These are phyloP conservation scores for Teleogryllus occipitalis DNA, from an alignment of 1,140 invertebrate genomes.

Conservation along the genomic window DNA sequence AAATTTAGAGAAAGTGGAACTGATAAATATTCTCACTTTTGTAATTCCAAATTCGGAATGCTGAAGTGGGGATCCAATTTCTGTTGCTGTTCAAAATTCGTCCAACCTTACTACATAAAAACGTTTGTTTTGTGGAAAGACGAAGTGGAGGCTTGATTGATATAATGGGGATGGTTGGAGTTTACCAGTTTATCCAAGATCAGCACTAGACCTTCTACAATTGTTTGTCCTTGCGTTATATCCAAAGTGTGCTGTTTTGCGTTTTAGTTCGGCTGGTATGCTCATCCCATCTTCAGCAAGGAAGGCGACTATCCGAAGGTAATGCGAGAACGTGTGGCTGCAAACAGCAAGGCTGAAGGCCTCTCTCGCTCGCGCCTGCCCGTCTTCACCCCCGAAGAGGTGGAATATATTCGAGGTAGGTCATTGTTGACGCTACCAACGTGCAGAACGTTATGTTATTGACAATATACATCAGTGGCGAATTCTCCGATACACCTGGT, in stretches of 20 bases:
- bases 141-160: not conserved
- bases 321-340: slow-evolving; percentile 42
- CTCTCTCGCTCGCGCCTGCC: slow-evolving; percentile 43
- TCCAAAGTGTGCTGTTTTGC: slow-evolving; percentile 26
- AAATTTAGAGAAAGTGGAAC: too few species aligned
- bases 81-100: not conserved
- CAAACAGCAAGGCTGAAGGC: slow-evolving; percentile 44
- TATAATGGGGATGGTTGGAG: not conserved
- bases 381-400: slow-evolving; percentile 41
- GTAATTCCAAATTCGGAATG: too few species aligned
- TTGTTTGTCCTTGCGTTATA: not conserved
- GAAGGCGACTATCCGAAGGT: slow-evolving; percentile 51
- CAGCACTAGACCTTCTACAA: not conserved
- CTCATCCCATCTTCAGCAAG: slow-evolving; percentile 49
- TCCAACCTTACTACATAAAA: not conserved
- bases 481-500: too few species aligned
- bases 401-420: slow-evolving; percentile 29
- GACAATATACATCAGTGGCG: too few species aligned
- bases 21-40: too few species aligned
- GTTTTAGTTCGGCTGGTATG: slow-evolving; percentile 48
- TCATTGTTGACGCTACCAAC: too few species aligned
- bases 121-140: not conserved
- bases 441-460: too few species aligned
- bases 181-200: not conserved
- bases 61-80: not conserved